Evolutionary conservation across 2,797 vertebrate species (phyloP).

Genomic region (Sebastes reedi): DNA sequence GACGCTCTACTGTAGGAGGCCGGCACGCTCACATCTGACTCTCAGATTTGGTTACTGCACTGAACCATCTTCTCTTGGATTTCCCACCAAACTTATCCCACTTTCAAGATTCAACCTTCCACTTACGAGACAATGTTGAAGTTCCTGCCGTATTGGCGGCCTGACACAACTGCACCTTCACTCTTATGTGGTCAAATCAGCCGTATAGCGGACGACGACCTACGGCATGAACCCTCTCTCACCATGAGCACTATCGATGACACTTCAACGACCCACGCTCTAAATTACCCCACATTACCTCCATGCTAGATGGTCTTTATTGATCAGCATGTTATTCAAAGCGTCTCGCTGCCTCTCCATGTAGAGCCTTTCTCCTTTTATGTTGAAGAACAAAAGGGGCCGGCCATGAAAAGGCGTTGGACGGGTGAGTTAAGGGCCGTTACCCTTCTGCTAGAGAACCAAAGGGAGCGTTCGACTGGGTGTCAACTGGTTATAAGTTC

Average conservation of each 20-base stretch:
- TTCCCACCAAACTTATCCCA: no score
- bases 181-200: neutral
- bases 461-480: constrained; percentile 53
- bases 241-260: constrained; percentile 43
- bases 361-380: constrained; percentile 63
- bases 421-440: constrained; percentile 61
- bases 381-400: constrained; percentile 70
- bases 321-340: constrained; percentile 76
- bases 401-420: constrained; percentile 53
- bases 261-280: constrained; percentile 42
- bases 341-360: constrained; percentile 38
- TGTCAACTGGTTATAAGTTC: constrained; percentile 52
- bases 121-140: neutral
- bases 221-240: constrained; percentile 39
- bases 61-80: no score
- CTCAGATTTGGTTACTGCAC: constrained; percentile 4
- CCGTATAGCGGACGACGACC: constrained; percentile 20
- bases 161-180: constrained; percentile 11
- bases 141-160: neutral
- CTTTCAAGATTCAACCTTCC: neutral
- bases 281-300: constrained; percentile 56
- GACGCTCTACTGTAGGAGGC: constrained; percentile 31
- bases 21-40: constrained; percentile 23
- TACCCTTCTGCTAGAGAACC: constrained; percentile 42
- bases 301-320: constrained; percentile 67